Evolutionary conservation across 1,140 invertebrate genomes (phyloP).

Genomic region (Brachionus manjavacas): DNA sequence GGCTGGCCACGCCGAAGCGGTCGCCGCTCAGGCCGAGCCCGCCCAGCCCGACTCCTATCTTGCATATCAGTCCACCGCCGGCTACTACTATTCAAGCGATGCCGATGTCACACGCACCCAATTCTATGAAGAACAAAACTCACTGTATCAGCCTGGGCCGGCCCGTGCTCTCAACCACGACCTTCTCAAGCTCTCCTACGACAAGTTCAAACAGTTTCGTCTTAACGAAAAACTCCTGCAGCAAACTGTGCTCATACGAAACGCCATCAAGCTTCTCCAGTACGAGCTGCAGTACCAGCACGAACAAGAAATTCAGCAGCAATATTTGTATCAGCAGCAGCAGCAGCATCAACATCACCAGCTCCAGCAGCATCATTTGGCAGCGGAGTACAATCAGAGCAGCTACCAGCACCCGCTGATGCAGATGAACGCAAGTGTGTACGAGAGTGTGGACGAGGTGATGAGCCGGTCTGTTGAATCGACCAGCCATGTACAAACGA

Average conservation of each 20-base stretch:
- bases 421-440: background rate
- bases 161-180: background rate
- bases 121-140: background rate
- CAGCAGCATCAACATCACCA: constrained; percentile 10
- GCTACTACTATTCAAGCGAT: constrained; percentile 6
- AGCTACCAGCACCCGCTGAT: background rate
- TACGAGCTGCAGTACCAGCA: constrained; percentile 35
- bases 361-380: background rate
- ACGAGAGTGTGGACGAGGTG: constrained; percentile 16
- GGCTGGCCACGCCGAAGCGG: background rate
- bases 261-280: constrained; percentile 27
- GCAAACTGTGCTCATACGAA: constrained; percentile 35
- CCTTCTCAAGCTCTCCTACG: constrained; percentile 33
- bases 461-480: background rate
- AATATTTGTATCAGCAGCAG: background rate
- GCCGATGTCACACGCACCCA: background rate
- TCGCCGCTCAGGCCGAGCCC: background rate
- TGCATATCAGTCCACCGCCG: background rate
- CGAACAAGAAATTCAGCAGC: constrained; percentile 19
- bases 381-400: background rate
- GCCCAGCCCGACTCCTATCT: background rate
- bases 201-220: constrained; percentile 41
- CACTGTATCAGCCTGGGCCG: background rate
- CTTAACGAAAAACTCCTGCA: constrained; percentile 37
- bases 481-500: background rate